A percentile compares a stretch with the other conserved stretches of the same genome.
These are phyloP conservation scores for Leucophenga montana DNA, from an alignment of 2,888 invertebrate species.

Conservation along the genomic window DNA sequence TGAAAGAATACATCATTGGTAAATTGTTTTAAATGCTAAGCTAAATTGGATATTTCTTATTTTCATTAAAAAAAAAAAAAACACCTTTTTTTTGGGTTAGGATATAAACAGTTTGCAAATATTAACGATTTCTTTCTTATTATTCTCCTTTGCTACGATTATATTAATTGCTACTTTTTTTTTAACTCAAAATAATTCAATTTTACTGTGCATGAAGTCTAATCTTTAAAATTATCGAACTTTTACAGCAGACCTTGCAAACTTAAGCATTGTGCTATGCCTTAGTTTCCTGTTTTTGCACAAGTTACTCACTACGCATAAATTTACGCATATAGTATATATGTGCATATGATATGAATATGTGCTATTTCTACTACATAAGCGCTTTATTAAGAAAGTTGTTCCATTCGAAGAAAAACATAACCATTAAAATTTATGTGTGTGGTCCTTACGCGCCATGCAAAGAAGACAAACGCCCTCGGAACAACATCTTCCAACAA, in stretches of 20 bases:
- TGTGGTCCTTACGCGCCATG: constrained; percentile 44
- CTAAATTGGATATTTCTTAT: too few species aligned
- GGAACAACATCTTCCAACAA: neutral
- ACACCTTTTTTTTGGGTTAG: too few species aligned
- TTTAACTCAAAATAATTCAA: too few species aligned
- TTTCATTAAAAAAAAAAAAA: too few species aligned
- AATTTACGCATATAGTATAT: constrained; percentile 51
- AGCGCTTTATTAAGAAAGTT: constrained; percentile 23
- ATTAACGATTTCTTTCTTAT: too few species aligned
- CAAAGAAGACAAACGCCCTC: constrained; percentile 45
- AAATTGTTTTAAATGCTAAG: too few species aligned
- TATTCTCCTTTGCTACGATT: too few species aligned
- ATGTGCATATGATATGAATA: constrained; percentile 26
- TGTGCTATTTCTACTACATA: constrained; percentile 19
- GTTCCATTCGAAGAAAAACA: constrained; percentile 51
- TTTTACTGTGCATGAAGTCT: too few species aligned
- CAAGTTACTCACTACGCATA: constrained; percentile 60
- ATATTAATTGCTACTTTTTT: too few species aligned
- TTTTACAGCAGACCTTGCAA: constrained; percentile 21
- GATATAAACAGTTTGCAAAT: too few species aligned
- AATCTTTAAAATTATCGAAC: constrained; percentile 27
- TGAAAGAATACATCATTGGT: too few species aligned
- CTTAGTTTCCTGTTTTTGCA: constrained; percentile 60
- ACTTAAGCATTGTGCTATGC: constrained; percentile 33
- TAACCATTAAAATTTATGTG: constrained; percentile 66